Base-by-base conservation (phyloP, 1,140 invertebrate genomes). In the Hyphantria cunea region DNA sequence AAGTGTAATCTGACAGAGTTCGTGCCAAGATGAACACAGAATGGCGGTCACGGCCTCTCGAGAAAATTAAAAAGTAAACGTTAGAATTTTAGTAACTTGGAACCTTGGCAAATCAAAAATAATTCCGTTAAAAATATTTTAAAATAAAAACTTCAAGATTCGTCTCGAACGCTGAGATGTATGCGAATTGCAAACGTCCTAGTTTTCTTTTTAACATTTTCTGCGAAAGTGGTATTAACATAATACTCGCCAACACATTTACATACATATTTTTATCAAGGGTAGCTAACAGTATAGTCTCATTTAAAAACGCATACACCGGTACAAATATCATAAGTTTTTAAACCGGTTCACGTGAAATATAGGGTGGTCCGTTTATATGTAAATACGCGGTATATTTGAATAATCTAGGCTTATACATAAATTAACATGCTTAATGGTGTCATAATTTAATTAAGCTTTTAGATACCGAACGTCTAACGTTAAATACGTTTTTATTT, bases 301-400 rank as follows among this genome's bases (percentile, higher is more conserved):
- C 11, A 32, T 55, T 55, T 55, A 47, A 47, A 17, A 54, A 32
- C 17, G 6, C 34, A 9, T 34, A 53, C 33, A 55, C 52, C 41
- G 52, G 53, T 37, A 32, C 41, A 25, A 14, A 4, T 25, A 25
- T 25, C 2, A 25, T 25, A 25, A 25, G 17, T 33, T 44, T 33
- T 4, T 37, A 48, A 25, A 17, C 45, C 45, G 47, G 34, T 44
- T 14, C 17, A 25, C 6, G 8, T 14, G 31, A 54, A 55, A 64
- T 66, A 56, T 70, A 52, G 44, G 62, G 58, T 68, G 69, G 62
- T 68, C 61, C 49, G 54, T 61, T 65, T 64, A 44, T 52, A 55
- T 53, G 59, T 58, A 60, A 66, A 66, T 63, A 37, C 15, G 25
- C 44, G 51, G 44, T 34, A n/a, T 56, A 64, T 49, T 51, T 41